phyloP scores from a whole-genome alignment of 2,888 invertebrate genomes.

The Lasioglossum morio region DNA sequence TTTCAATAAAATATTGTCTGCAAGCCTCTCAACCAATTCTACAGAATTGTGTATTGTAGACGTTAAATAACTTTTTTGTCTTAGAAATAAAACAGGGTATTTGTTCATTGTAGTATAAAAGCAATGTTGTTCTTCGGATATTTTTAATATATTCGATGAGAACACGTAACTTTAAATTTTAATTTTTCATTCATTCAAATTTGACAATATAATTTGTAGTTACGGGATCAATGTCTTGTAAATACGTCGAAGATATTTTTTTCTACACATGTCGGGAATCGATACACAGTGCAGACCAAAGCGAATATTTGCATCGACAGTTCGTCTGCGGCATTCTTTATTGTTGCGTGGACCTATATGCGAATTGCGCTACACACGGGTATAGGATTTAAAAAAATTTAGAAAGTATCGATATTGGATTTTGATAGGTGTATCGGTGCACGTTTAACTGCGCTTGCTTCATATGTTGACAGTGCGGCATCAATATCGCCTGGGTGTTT shows the following conservation, averaged over 20 bases:
- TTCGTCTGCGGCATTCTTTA: conserved; percentile 18
- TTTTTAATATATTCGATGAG: neutral
- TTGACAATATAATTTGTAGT: neutral
- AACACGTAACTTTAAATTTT: neutral
- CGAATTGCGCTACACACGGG: conserved; percentile 25
- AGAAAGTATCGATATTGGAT: conserved; percentile 54
- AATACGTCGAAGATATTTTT: neutral
- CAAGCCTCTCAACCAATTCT: neutral
- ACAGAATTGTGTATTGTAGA: neutral
- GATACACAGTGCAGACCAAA: neutral
- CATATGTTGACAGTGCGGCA: conserved; percentile 54
- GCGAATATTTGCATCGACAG: neutral
- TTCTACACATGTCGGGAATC: neutral
- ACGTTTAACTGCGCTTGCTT: conserved; percentile 47
- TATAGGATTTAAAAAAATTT: conserved; percentile 50
- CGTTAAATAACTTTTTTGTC: neutral
- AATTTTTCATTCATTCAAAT: neutral
- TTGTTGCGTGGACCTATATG: conserved; percentile 3
- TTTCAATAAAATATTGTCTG: neutral
- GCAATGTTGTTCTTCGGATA: neutral
- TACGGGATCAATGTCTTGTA: neutral
- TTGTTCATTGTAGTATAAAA: neutral
- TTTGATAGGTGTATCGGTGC: conserved; percentile 54
- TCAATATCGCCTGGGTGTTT: conserved; percentile 55
- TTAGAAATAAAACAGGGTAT: neutral